phyloP scores from a whole-genome alignment of 2,888 invertebrate species.

The Cantharis rustica region DNA sequence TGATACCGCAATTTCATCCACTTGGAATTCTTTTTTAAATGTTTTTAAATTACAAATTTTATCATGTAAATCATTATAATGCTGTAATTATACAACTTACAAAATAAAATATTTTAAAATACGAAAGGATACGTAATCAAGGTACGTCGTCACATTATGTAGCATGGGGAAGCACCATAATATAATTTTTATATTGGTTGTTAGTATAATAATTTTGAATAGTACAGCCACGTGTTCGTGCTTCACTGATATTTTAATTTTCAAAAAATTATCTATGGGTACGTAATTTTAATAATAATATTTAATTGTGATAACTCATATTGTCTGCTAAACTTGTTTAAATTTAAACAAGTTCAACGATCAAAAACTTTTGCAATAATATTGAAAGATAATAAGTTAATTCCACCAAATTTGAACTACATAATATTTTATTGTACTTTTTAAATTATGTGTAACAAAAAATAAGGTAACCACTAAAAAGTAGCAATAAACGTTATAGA shows the following conservation, averaged over 20 bases:
- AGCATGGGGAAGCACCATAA: background rate
- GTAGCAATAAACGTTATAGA: background rate
- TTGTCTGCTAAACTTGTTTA: background rate
- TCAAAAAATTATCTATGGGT: background rate
- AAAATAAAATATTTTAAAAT: background rate
- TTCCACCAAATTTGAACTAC: background rate
- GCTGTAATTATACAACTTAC: background rate
- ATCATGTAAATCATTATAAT: background rate
- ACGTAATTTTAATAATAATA: background rate
- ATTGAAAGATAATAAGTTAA: background rate
- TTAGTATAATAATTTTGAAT: background rate
- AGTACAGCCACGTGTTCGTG: background rate
- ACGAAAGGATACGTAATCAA: background rate
- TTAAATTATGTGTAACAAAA: background rate
- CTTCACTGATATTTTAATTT: background rate
- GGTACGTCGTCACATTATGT: background rate
- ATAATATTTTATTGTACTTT: background rate
- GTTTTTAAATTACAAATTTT: background rate
- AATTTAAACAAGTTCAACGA: background rate
- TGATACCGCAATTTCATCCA: background rate
- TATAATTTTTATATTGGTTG: background rate
- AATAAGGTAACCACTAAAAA: background rate
- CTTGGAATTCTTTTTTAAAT: background rate
- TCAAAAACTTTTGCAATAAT: background rate
- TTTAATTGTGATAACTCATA: background rate